Percentiles rank a stretch among this genome's conserved stretches.
Evolutionary conservation across 2,113 vertebrate species (phyloP).

Genomic region (Etia nguti): DNA sequence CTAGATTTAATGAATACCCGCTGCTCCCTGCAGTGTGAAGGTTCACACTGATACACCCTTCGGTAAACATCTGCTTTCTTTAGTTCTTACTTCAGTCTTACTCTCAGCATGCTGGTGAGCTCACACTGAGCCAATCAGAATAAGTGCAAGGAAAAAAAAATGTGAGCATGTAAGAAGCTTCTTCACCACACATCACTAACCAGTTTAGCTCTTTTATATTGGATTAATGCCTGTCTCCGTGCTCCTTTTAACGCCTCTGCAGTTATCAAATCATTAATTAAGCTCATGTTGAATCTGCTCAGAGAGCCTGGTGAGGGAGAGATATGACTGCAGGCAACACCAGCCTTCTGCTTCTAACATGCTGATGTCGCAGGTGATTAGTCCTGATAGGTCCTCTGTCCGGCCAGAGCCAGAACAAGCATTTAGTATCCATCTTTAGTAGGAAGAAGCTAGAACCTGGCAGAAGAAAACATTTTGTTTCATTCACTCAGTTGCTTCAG

Average conservation of each 20-base stretch:
- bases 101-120: neutral
- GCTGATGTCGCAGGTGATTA: slow-evolving; percentile 16
- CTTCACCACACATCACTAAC: slow-evolving; percentile 2
- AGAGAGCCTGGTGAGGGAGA: slow-evolving; percentile 11
- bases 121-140: neutral
- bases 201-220: slow-evolving; percentile 12
- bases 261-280: slow-evolving; percentile 58
- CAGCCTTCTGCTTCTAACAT: slow-evolving; percentile 34
- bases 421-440: neutral
- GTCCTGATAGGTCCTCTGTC: neutral
- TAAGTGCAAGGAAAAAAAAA: neutral
- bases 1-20: neutral
- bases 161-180: neutral
- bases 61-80: slow-evolving; percentile 36
- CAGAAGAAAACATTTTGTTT: neutral
- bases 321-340: neutral
- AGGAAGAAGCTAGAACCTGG: neutral
- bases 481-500: neutral
- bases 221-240: slow-evolving; percentile 5
- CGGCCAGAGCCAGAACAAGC: neutral
- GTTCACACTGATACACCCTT: neutral
- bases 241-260: slow-evolving; percentile 12
- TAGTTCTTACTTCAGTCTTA: neutral
- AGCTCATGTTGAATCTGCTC: slow-evolving; percentile 39
- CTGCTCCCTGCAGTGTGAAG: neutral